phyloP scores from a whole-genome alignment of 2,113 vertebrate species.

The Okapia johnstoni region DNA sequence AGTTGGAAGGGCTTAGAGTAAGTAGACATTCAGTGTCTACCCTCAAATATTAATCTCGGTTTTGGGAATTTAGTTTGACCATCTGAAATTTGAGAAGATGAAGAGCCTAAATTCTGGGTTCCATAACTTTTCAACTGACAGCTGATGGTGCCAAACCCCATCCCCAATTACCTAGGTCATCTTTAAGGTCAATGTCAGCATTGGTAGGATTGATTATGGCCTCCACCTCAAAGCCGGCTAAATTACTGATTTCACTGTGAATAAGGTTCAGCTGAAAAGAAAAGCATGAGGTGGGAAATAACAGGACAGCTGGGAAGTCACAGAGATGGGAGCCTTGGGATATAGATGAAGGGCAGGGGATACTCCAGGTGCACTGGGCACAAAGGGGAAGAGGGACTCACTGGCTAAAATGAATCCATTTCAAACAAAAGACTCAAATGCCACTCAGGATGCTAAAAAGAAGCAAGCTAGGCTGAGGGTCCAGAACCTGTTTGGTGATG shows the following conservation, averaged over 20 bases:
- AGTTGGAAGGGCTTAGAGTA: neutral
- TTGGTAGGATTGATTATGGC: conserved; percentile 99
- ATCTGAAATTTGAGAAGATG: conserved; percentile 22
- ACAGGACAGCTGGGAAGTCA: conserved; percentile 85
- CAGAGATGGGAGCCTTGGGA: conserved; percentile 83
- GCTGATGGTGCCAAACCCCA: conserved; percentile 83
- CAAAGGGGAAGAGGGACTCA: conserved; percentile 47
- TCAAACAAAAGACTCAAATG: conserved; percentile 78
- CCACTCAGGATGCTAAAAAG: neutral
- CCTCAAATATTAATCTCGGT: neutral
- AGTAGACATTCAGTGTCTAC: conserved; percentile 5
- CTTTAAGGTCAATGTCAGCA: conserved; percentile 99
- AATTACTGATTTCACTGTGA: conserved; percentile 99
- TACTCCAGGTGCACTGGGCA: conserved; percentile 75
- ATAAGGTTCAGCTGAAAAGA: conserved; percentile 98
- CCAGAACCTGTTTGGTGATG: neutral
- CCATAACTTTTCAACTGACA: conserved; percentile 86
- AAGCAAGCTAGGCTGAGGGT: neutral
- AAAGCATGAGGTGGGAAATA: conserved; percentile 89
- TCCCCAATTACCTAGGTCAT: conserved; percentile 97
- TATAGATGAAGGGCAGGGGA: conserved; percentile 75
- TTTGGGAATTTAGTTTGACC: conserved; percentile 64
- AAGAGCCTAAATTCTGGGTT: conserved; percentile 81
- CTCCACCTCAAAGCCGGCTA: conserved; percentile 99
- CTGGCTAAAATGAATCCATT: conserved; percentile 24